phyloP scores from a whole-genome alignment of 2,888 invertebrate species.

The Coecobrya sp. region DNA sequence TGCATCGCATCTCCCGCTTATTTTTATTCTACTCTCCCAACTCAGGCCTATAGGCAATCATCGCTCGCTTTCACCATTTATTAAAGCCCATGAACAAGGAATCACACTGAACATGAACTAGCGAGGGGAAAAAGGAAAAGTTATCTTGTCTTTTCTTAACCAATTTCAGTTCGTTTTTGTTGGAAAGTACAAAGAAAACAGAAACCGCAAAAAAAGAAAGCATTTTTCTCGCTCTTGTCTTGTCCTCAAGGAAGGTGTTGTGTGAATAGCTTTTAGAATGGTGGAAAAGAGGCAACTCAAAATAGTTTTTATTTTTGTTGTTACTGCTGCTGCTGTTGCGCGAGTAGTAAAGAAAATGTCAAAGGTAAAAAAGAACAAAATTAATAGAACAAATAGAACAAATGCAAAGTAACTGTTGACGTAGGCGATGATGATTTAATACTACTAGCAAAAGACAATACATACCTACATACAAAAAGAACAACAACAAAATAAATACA shows the following conservation, averaged over 20 bases:
- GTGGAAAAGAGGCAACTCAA: not conserved
- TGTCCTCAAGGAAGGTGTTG: conserved; percentile 18
- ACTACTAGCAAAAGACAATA: too few relatives aligned
- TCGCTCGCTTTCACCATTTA: conserved; percentile 1
- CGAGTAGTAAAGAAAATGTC: not conserved
- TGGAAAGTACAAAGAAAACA: conserved; percentile 44
- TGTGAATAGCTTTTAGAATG: not conserved
- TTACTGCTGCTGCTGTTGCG: not conserved
- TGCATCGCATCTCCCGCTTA: not conserved
- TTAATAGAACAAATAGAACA: not conserved
- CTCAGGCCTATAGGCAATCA: not conserved
- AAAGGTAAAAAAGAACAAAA: not conserved
- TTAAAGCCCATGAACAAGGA: not conserved
- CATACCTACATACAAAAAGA: too few relatives aligned
- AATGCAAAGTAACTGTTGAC: too few relatives aligned
- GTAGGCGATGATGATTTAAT: too few relatives aligned
- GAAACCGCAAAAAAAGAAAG: conserved; percentile 25
- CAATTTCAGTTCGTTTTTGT: conserved; percentile 59
- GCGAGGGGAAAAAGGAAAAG: conserved; percentile 22
- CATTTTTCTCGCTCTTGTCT: conserved; percentile 6
- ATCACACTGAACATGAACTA: not conserved
- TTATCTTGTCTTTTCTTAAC: conserved; percentile 63
- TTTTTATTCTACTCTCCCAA: not conserved
- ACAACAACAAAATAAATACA: too few relatives aligned
- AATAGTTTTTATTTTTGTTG: not conserved